Conservation (phyloP, 2,888 invertebrate genomes). For the Frankliniella fusca region DNA sequence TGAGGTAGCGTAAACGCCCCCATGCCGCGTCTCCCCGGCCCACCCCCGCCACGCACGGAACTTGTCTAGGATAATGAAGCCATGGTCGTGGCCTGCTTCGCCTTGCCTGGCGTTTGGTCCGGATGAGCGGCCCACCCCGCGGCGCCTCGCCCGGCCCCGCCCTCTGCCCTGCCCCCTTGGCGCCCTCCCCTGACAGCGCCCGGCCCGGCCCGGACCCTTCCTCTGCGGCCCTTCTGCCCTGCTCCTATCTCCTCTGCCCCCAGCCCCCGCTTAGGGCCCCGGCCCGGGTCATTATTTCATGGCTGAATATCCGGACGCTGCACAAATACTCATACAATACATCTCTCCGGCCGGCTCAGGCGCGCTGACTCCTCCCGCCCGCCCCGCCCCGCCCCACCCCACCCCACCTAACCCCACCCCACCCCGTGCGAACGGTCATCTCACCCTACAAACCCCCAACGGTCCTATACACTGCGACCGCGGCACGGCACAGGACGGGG, state of each 20-base stretch:
- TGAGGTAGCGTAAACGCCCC: too few species aligned
- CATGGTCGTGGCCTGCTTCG: background rate
- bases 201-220: background rate
- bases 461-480: too few species aligned
- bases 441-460: too few species aligned
- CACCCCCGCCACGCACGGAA: background rate
- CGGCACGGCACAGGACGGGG: too few species aligned
- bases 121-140: slow-evolving; percentile 17
- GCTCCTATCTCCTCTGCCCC: background rate
- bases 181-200: background rate
- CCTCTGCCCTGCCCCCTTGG: background rate
- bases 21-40: too few species aligned
- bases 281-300: slow-evolving; percentile 19
- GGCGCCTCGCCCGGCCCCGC: too few species aligned
- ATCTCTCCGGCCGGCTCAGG: slow-evolving; percentile 3
- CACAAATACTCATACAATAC: slow-evolving; percentile 23
- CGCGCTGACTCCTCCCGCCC: background rate
- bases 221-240: too few species aligned
- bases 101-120: background rate
- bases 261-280: background rate
- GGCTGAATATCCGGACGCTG: slow-evolving; percentile 18
- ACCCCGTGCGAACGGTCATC: background rate
- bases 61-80: slow-evolving; percentile 17
- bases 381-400: background rate
- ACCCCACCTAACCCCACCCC: too few species aligned